Evolutionary conservation across 2,797 vertebrate species (phyloP).

Genomic region (Danio aesculapii): DNA sequence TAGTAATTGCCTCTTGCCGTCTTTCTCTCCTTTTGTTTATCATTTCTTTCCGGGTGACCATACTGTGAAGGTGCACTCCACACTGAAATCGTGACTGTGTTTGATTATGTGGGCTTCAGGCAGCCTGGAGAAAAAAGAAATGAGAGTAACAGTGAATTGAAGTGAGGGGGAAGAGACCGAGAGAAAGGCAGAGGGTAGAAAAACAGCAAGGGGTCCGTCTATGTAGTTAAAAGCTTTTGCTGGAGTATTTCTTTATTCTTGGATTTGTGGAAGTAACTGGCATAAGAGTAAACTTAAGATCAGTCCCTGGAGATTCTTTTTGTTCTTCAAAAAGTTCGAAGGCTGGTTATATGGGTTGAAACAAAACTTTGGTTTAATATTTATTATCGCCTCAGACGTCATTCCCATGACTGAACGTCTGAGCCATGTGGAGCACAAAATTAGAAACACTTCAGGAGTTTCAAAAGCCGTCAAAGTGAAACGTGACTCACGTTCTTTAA

Average conservation of each 20-base stretch:
- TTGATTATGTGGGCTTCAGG: conserved; percentile 33
- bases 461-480: too few relatives aligned
- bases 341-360: not conserved
- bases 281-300: not conserved
- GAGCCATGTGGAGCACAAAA: too few relatives aligned
- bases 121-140: not conserved
- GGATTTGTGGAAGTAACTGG: not conserved
- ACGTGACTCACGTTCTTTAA: too few relatives aligned
- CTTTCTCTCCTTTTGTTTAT: conserved; percentile 9
- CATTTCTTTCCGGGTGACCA: not conserved
- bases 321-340: not conserved
- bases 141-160: not conserved
- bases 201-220: not conserved
- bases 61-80: conserved; percentile 3
- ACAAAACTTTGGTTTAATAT: not conserved
- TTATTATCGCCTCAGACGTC: too few relatives aligned
- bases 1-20: conserved; percentile 20
- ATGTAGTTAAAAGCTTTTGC: conserved; percentile 1
- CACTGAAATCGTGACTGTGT: conserved; percentile 13
- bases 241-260: not conserved
- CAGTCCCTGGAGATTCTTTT: not conserved
- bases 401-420: too few relatives aligned
- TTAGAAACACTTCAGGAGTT: too few relatives aligned
- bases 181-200: not conserved
- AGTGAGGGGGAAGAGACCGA: not conserved